Conservation (phyloP, 2,113 vertebrate species). For the Fulica atra region DNA sequence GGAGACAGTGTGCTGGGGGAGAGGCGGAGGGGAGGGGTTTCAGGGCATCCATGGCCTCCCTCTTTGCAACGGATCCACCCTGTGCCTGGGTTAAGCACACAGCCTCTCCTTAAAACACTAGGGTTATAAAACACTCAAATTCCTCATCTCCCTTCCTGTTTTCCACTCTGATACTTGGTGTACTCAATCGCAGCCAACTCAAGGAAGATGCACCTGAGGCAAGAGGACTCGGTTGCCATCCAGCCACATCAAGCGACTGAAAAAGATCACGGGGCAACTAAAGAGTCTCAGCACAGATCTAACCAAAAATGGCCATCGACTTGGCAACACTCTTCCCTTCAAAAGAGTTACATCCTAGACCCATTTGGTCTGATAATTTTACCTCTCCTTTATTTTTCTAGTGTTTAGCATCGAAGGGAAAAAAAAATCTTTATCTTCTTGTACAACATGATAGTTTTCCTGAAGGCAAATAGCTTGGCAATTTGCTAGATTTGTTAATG, state of each 20-base stretch:
- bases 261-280: background rate
- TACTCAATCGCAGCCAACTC: background rate
- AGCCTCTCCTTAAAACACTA: background rate
- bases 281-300: background rate
- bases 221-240: background rate
- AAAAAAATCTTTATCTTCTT: slow-evolving; percentile 66
- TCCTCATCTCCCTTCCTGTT: background rate
- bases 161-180: background rate
- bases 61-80: background rate
- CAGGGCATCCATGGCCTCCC: background rate
- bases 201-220: background rate
- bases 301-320: background rate
- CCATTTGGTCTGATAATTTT: background rate
- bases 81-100: background rate
- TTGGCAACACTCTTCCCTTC: background rate
- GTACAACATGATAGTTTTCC: slow-evolving; percentile 66
- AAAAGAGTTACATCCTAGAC: background rate
- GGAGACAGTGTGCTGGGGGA: background rate
- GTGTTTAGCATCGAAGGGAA: slow-evolving; percentile 60
- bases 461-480: slow-evolving; percentile 64
- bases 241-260: background rate
- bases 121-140: background rate
- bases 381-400: slow-evolving; percentile 54
- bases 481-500: slow-evolving; percentile 74
- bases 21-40: background rate